Evolutionary conservation across 2,888 invertebrate species (phyloP), one percentile per base, ranked within the genome.

Genomic region (Eristalinus aeneus): DNA sequence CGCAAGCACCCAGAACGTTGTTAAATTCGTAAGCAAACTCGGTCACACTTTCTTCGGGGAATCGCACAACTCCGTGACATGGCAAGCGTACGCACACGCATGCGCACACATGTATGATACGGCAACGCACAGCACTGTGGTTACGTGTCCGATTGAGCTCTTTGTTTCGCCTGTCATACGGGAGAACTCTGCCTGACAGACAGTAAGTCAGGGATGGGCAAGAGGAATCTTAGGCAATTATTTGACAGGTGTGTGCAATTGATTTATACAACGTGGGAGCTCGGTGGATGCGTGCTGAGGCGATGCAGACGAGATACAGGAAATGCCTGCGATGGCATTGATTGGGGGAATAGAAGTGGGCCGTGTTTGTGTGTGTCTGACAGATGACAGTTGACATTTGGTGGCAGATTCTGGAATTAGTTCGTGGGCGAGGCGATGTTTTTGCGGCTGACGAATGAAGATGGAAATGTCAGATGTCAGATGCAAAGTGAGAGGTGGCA

Each of bases 11-110:
- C 34, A 27, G 61, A 23, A 22, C 61, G 39, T 63, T 74, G 78
- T 58, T 73, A 81, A 82, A 72, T 82, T 86, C 61, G 77, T 86
- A 82, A 82, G 82, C 58, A 78, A 82, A 86, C 86, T 86, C 82
- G 86, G 86, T 86, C 86, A 85, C 86, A 86, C 86, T 86, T 86
- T 86, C 86, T 82, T 86, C 82, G 86, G 12, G 63, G 86, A 82
- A 82, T 82, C 64, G 85, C 39, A 56, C 56, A 56, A 56, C 23
- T 56, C 76, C 81, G 67, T 78, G 86, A 74, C 86, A 82, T 74
- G 61, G 77, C 78, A 82, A 77, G 82, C 46, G 46, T 46, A 46
- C 46, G 27, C 27, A 27, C 27, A 27, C 27, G 27, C 27, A 27
- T 27, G n/a, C n/a, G 39, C 39, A 39, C 39, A 46, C 46, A 16